Percentiles rank a stretch among this genome's conserved stretches.
Evolutionary conservation across 2,113 vertebrate species (phyloP).

Genomic region (Apteryx owenii): DNA sequence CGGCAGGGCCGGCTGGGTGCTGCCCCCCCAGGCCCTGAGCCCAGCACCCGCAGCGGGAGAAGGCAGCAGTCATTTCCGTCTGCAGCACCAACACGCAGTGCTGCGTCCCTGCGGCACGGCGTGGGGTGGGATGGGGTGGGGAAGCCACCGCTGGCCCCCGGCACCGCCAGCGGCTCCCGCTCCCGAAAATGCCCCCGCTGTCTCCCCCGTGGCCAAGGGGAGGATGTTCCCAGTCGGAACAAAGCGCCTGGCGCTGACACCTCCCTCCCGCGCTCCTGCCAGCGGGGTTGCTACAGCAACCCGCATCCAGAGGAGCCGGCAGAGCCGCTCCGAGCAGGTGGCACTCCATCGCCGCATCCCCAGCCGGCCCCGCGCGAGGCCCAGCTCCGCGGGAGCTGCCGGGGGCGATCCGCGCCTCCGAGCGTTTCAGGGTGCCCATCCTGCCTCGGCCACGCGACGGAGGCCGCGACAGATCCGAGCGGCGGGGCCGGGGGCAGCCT

Average conservation of each 20-base stretch:
- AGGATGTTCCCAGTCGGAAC: not conserved
- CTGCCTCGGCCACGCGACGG: no score
- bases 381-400: no score
- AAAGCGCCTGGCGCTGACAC: not conserved
- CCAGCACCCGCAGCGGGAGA: not conserved
- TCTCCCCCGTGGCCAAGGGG: not conserved
- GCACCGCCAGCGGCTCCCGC: not conserved
- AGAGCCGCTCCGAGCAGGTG: accelerated
- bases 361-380: not conserved
- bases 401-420: no score
- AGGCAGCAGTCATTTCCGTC: no score
- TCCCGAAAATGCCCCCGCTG: not conserved
- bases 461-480: no score
- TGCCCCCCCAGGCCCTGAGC: not conserved
- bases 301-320: not conserved
- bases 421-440: no score
- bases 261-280: not conserved
- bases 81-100: not conserved
- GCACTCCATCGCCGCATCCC: not conserved
- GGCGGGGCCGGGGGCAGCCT: not conserved
- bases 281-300: not conserved
- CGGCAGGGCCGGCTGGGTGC: accelerated
- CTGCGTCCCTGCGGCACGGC: accelerated
- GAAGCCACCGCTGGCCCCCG: not conserved
- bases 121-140: not conserved